Percentiles rank a stretch among this genome's conserved stretches.
Evolutionary conservation across 2,888 invertebrate genomes (phyloP).

Genomic region (Agrochola circellaris): DNA sequence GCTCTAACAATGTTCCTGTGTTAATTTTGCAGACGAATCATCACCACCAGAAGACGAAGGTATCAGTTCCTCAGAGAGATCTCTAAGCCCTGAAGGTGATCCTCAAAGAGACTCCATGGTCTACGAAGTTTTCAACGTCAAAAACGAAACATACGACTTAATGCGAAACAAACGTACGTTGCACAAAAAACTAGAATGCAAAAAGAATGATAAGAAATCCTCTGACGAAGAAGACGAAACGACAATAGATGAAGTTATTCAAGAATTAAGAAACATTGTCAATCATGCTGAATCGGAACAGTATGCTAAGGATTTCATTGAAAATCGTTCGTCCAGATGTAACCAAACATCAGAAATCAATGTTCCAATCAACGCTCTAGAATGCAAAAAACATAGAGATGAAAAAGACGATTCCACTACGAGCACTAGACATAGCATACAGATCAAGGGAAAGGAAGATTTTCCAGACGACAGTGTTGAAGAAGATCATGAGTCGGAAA

Average conservation of each 20-base stretch:
- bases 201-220: slow-evolving; percentile 82
- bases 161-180: slow-evolving; percentile 85
- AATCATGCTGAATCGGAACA: slow-evolving; percentile 95
- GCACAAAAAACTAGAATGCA: slow-evolving; percentile 83
- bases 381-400: slow-evolving; percentile 81
- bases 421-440: slow-evolving; percentile 89
- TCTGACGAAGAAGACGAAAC: slow-evolving; percentile 94
- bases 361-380: slow-evolving; percentile 79
- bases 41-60: slow-evolving; percentile 97
- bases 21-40: slow-evolving; percentile 89
- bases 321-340: slow-evolving; percentile 82
- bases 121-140: slow-evolving; percentile 91
- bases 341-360: slow-evolving; percentile 86
- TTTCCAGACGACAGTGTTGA: slow-evolving; percentile 88
- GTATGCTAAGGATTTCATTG: slow-evolving; percentile 84
- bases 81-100: slow-evolving; percentile 93
- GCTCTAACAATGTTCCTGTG: neutral
- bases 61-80: slow-evolving; percentile 96
- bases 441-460: slow-evolving; percentile 86
- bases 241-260: slow-evolving; percentile 96
- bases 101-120: slow-evolving; percentile 91
- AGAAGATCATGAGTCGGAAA: slow-evolving; percentile 92
- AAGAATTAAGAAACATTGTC: slow-evolving; percentile 95
- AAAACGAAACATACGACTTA: slow-evolving; percentile 90
- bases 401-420: slow-evolving; percentile 89